Base-by-base conservation (phyloP, 2,113 vertebrate species). In the Smithornis capensis region DNA sequence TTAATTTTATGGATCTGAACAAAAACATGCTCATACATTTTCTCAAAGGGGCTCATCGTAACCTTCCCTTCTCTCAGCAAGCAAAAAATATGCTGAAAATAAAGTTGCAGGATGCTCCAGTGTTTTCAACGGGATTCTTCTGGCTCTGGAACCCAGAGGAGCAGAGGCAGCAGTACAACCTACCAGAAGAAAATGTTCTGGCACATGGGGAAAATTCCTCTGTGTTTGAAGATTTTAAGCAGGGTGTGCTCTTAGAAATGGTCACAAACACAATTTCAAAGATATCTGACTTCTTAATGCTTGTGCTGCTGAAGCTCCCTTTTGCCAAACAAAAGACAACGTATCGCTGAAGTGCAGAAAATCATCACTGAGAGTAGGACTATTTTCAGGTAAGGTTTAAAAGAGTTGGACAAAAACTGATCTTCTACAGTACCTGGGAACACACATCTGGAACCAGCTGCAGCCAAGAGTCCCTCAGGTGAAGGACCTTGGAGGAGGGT, bases 71-170 rank as follows among this genome's bases (percentile, higher is more conserved):
- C 62, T 69, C 76, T 60, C 60, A 73, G 52, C 18, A 88, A 93
- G 40, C 50, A 45, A 90, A 73, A 85, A 95, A 67, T 45, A 82
- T 23, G 53, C 62, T 89, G 75, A 86, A 96, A 96, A 74, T 73
- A 87, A 94, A 87, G 84, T 65, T 91, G 84, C 81, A 87, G 50
- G 59, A 91, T 87, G 77, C 89, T 90, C n/a, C 18, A 4, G 71
- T 92, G 71, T 83, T 91, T 90, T 81, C 64, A 90, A 15, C 59
- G 79, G 62, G 77, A 93, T 91, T 87, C 94, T 87, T 90, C 50
- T 89, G 94, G 57, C 91, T 95, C 88, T 91, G 82, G 63, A 93
- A 82, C 27, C 68, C 45, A 59, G 60, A 75, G 40, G 28, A 70
- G 49, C n/a, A 52, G 53, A 80, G 16, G 83, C 70, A 85, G 74